Conservation (phyloP, 2,113 vertebrate genomes). For the Upupa epops region DNA sequence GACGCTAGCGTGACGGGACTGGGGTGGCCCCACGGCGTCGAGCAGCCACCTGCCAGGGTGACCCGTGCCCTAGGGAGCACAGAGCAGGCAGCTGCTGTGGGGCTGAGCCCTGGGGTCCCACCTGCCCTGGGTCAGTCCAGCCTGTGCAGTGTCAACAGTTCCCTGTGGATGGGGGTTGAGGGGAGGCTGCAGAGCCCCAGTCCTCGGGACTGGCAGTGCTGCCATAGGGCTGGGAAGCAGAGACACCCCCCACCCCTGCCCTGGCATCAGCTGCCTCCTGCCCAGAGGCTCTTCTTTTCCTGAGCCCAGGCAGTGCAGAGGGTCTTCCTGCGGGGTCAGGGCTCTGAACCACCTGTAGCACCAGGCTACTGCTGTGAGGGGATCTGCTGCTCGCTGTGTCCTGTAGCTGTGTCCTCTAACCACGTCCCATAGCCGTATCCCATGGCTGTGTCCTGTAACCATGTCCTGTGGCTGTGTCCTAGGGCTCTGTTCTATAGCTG, state of each 20-base stretch:
- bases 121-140: neutral
- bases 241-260: rapidly evolving
- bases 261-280: neutral
- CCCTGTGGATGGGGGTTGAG: conserved; percentile 1
- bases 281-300: neutral
- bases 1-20: neutral
- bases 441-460: too few relatives aligned
- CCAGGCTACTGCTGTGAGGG: rapidly evolving
- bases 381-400: too few relatives aligned
- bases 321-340: neutral
- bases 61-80: neutral
- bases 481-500: too few relatives aligned
- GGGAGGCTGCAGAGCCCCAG: neutral
- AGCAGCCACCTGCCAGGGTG: conserved; percentile 2
- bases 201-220: neutral
- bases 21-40: neutral
- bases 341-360: rapidly evolving
- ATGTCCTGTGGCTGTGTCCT: neutral
- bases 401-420: too few relatives aligned
- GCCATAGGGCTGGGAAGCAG: neutral
- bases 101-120: neutral
- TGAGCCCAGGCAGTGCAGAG: neutral
- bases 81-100: rapidly evolving
- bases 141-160: neutral
- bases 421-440: too few relatives aligned